Evolutionary conservation across 2,797 vertebrate species (phyloP).

Genomic region (Melanogrammus aeglefinus): DNA sequence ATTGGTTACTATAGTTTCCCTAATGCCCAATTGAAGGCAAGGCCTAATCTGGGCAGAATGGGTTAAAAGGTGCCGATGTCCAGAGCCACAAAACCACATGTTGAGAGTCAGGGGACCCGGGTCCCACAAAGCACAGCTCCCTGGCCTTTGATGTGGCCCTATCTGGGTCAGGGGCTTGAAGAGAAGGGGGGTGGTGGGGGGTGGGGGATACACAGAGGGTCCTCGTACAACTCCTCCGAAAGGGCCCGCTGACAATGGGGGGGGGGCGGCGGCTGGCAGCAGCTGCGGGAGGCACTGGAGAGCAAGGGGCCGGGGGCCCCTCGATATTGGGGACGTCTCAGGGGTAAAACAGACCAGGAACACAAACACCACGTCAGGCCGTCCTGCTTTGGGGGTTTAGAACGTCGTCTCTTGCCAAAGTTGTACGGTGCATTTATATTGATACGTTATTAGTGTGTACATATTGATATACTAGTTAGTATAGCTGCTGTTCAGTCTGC

Average conservation of each 20-base stretch:
- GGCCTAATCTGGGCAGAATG: slow-evolving; percentile 99
- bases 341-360: slow-evolving; percentile 23
- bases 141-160: slow-evolving; percentile 78
- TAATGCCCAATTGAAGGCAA: slow-evolving; percentile 96
- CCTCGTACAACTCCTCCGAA: slow-evolving; percentile 65
- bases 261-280: too few relatives aligned
- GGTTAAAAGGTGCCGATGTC: slow-evolving; percentile 99
- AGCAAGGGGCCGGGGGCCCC: slow-evolving; percentile 55
- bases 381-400: background rate
- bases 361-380: background rate
- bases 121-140: slow-evolving; percentile 88
- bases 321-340: slow-evolving; percentile 55
- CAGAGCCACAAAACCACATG: slow-evolving; percentile 95
- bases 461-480: background rate
- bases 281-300: too few relatives aligned
- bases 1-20: slow-evolving; percentile 99
- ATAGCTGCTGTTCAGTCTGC: background rate
- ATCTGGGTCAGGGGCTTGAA: slow-evolving; percentile 82
- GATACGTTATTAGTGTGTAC: too few relatives aligned
- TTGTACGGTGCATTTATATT: background rate
- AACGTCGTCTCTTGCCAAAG: background rate
- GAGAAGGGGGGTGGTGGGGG: slow-evolving; percentile 71
- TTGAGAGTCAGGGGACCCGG: slow-evolving; percentile 96
- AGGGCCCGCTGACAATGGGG: slow-evolving; percentile 77
- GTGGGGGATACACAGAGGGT: slow-evolving; percentile 70